These are phyloP conservation scores for Urocolius indicus DNA, from an alignment of 2,113 vertebrate genomes.

Conservation along the genomic window DNA sequence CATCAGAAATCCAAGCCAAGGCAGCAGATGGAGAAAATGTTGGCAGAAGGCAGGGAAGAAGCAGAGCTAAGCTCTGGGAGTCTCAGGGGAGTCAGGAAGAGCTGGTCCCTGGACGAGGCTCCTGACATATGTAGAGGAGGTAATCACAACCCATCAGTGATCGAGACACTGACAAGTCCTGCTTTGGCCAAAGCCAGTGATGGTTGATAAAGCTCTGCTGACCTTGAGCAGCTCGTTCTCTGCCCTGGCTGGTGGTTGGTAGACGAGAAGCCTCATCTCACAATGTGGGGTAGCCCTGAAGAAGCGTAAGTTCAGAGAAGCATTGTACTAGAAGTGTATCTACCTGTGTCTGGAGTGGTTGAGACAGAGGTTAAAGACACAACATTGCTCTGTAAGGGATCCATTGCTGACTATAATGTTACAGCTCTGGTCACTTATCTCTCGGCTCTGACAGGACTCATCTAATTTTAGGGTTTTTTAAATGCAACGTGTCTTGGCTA, in stretches of 20 bases:
- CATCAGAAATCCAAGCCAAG: not conserved
- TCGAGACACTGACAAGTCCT: not conserved
- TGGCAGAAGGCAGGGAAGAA: not conserved
- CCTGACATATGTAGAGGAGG: not conserved
- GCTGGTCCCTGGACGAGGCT: not conserved
- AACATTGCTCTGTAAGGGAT: not conserved
- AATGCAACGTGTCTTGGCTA: not conserved
- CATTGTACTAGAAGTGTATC: not conserved
- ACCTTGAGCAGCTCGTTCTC: not conserved
- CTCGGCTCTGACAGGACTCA: not conserved
- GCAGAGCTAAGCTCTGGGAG: not conserved
- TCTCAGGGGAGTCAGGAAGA: not conserved
- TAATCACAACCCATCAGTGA: not conserved
- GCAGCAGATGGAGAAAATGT: not conserved
- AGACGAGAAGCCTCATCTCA: not conserved
- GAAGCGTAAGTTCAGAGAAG: not conserved
- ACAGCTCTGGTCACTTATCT: not conserved
- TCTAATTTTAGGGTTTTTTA: not conserved
- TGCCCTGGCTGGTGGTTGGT: not conserved
- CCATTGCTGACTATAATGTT: not conserved
- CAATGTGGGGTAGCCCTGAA: not conserved
- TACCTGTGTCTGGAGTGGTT: not conserved
- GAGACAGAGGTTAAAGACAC: not conserved
- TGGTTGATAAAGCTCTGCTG: not conserved
- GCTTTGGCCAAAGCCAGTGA: not conserved